Evolutionary conservation across 2,113 vertebrate genomes (phyloP).

Genomic region (Gorsachius goisagi): DNA sequence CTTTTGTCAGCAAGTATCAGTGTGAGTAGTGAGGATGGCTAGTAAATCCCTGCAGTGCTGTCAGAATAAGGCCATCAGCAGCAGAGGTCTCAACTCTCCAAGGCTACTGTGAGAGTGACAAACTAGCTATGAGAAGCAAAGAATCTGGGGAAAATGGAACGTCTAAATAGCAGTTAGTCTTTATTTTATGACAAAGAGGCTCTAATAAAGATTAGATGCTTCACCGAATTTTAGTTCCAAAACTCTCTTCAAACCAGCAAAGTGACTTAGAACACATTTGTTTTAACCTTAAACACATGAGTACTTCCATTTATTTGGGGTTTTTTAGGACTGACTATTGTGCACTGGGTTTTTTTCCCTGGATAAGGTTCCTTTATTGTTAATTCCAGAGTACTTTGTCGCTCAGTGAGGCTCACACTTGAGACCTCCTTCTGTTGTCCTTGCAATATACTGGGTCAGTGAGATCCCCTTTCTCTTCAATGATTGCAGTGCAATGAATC

Average conservation of each 20-base stretch:
- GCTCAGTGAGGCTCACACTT: neutral
- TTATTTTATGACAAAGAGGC: neutral
- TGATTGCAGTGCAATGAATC: neutral
- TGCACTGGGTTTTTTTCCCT: neutral
- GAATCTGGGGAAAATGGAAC: neutral
- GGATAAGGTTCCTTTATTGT: accelerated
- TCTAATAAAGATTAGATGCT: neutral
- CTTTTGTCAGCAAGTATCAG: neutral
- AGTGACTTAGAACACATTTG: neutral
- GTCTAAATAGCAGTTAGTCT: neutral
- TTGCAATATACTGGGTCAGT: neutral
- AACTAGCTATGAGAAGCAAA: neutral
- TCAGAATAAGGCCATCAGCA: neutral
- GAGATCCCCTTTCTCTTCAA: neutral
- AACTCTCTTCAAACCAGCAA: neutral
- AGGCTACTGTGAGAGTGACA: neutral
- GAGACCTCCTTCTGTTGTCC: neutral
- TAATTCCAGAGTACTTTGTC: neutral
- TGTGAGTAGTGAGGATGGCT: neutral
- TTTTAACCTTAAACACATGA: neutral
- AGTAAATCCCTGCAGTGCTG: neutral
- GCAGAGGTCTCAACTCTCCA: neutral
- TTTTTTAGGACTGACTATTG: neutral
- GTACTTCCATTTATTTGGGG: neutral
- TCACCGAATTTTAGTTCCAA: neutral